Percentiles rank a stretch among this genome's conserved stretches.
These are phyloP conservation scores for Temnothorax longispinosus DNA, from an alignment of 1,140 invertebrate genomes.

Conservation along the genomic window DNA sequence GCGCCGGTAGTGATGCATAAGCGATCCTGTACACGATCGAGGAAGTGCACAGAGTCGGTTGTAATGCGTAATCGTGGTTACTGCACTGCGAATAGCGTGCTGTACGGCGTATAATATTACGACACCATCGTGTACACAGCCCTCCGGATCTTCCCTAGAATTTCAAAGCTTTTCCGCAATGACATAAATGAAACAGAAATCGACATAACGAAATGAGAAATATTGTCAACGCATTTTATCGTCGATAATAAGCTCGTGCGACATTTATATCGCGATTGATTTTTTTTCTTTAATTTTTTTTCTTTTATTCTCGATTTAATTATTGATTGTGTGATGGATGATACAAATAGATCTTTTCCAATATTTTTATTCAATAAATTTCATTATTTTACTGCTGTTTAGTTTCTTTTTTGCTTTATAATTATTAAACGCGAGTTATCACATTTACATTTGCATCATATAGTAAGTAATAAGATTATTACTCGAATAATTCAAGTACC, in stretches of 20 bases:
- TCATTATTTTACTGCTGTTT: too few relatives aligned
- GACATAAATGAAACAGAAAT: not conserved
- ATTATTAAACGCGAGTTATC: not conserved
- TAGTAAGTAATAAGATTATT: not conserved
- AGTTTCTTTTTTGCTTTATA: not conserved
- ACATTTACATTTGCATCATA: not conserved
- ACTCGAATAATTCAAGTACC: not conserved
- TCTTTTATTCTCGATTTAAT: not conserved
- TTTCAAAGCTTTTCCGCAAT: slow-evolving; percentile 43
- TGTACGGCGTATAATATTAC: slow-evolving; percentile 26
- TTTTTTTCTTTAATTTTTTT: not conserved
- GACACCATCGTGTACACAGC: slow-evolving; percentile 17
- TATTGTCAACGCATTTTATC: not conserved
- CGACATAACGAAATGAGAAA: not conserved
- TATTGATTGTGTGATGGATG: not conserved
- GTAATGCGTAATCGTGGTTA: slow-evolving; percentile 63
- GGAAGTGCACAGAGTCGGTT: slow-evolving; percentile 54
- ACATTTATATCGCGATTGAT: not conserved
- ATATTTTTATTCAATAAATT: not conserved
- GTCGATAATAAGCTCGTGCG: not conserved
- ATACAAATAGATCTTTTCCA: not conserved
- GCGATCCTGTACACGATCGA: slow-evolving; percentile 49
- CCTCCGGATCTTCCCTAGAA: slow-evolving; percentile 45
- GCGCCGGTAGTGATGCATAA: slow-evolving; percentile 58
- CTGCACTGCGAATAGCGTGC: slow-evolving; percentile 26